phyloP scores from a whole-genome alignment of 2,113 vertebrate species.

The Cheirogaleus medius region DNA sequence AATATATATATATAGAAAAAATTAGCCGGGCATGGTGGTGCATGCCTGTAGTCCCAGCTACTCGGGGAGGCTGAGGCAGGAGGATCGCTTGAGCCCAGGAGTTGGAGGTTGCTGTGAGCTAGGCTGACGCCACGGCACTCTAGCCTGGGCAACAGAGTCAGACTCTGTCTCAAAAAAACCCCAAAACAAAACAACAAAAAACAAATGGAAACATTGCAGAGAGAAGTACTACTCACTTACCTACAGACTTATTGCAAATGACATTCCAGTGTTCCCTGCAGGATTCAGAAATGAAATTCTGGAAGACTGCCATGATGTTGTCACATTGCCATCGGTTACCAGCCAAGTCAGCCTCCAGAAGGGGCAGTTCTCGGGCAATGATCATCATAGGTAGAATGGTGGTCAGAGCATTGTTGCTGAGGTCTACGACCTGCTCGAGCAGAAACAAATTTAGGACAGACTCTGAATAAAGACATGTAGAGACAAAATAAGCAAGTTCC shows the following conservation, averaged over 20 bases:
- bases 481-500: not conserved
- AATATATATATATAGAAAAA: too few species aligned
- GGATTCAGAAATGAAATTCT: constrained; percentile 81
- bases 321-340: constrained; percentile 87
- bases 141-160: too few species aligned
- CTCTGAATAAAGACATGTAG: not conserved
- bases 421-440: constrained; percentile 86
- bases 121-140: too few species aligned
- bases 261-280: constrained; percentile 78
- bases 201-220: constrained; percentile 80
- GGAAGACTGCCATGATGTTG: constrained; percentile 80
- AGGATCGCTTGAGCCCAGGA: too few species aligned
- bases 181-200: too few species aligned
- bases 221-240: constrained; percentile 79
- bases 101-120: too few species aligned
- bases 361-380: constrained; percentile 83
- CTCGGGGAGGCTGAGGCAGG: too few species aligned
- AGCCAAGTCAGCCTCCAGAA: constrained; percentile 78
- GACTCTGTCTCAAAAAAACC: too few species aligned
- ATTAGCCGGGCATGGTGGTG: too few species aligned
- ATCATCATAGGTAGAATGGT: constrained; percentile 81
- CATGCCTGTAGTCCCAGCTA: too few species aligned
- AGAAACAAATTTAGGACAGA: not conserved
- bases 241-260: constrained; percentile 80
- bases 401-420: constrained; percentile 89